Base-by-base conservation (phyloP, 2,888 invertebrate genomes). In the Limnephilus lunatus region DNA sequence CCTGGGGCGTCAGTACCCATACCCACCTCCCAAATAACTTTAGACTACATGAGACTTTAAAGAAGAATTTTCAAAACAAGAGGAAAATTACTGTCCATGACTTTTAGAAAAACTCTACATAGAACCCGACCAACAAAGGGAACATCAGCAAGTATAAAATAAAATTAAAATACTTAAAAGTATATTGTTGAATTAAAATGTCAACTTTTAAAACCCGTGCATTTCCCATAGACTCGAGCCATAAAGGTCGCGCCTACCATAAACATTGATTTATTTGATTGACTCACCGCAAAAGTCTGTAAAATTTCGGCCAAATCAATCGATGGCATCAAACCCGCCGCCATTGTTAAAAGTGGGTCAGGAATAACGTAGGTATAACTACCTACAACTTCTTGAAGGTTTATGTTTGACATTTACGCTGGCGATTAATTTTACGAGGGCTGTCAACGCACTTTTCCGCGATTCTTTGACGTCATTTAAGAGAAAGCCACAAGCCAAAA, bases 241-340 rank as follows among this genome's bases (percentile, higher is more conserved):
- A 25, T n/a, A 68, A 68, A 68, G 68, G 68, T 68, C 68, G n/a
- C 7, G 25, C 25, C 68, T 68, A 2, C 68, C n/a, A 68, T 68
- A 68, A 68, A 68, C 68, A 68, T 68, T 68, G 68, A 68, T 68
- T 68, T 68, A 68, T 68, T 68, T 68, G 68, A 68, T 68, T 68
- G 68, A n/a, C 68, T 68, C 25, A 9, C 25, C 68, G 4, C n/a
- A 25, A 68, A 68, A 68, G 68, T 68, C 9, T 68, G n/a, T n/a
- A 25, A 68, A 68, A 68, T 68, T 68, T 68, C 68, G 68, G 68
- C 68, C 68, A 68, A 68, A 68, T 68, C 68, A 68, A 68, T 68
- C 68, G 68, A 68, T 68, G 68, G 25, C n/a, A n/a, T 68, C 25
- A 25, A 25, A 68, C 25, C 68, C 25, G 68, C 68, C 68, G 68